Evolutionary conservation across 1,140 invertebrate species (phyloP).

Genomic region (Charaxes varanes): DNA sequence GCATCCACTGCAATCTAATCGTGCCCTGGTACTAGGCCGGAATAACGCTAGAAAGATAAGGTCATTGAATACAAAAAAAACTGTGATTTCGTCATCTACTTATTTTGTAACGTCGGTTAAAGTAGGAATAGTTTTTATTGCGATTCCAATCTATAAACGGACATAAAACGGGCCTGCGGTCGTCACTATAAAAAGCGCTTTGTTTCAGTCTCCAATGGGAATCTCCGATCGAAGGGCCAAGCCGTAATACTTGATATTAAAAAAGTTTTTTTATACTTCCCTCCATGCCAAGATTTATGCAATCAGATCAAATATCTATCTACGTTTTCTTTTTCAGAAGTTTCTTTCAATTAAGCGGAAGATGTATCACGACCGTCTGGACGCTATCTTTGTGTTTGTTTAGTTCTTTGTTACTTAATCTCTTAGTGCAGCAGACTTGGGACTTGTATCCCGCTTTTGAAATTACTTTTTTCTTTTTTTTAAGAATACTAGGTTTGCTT

Average conservation of each 20-base stretch:
- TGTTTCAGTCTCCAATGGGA: constrained; percentile 20
- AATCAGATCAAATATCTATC: constrained; percentile 46
- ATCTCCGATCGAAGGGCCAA: constrained; percentile 49
- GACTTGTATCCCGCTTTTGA: too few species aligned
- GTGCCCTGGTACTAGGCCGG: too few species aligned
- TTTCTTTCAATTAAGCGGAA: constrained; percentile 3
- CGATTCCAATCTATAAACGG: constrained; percentile 6
- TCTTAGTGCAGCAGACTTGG: too few species aligned
- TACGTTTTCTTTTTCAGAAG: constrained; percentile 5
- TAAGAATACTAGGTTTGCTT: too few species aligned
- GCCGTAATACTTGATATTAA: constrained; percentile 60
- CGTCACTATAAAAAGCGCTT: constrained; percentile 44
- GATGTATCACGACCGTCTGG: neutral
- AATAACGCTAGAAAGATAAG: too few species aligned
- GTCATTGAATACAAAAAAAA: too few species aligned
- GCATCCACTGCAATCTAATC: too few species aligned
- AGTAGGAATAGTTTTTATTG: constrained; percentile 5
- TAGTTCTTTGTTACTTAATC: too few species aligned
- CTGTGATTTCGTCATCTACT: neutral
- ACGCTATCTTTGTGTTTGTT: too few species aligned
- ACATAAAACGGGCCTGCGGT: constrained; percentile 20
- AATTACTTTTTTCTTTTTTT: too few species aligned
- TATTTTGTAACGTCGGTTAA: neutral
- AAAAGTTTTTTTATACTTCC: constrained; percentile 63
- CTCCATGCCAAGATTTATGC: constrained; percentile 45